Percentiles rank a stretch among this genome's conserved stretches.
phyloP scores from a whole-genome alignment of 2,113 vertebrate species.

The Theristicus caerulescens region DNA sequence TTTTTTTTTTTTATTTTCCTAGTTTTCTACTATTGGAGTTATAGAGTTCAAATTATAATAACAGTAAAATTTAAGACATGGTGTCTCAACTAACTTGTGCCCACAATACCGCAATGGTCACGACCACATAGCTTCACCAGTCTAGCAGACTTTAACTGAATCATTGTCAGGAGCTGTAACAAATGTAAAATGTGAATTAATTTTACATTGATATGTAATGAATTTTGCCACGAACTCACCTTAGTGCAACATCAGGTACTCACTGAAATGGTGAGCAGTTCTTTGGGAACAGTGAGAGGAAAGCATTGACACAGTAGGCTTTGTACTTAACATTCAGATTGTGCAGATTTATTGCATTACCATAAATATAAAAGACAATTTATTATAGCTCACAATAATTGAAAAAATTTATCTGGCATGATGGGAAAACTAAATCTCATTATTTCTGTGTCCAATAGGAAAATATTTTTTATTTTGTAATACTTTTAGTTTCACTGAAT shows the following conservation, averaged over 20 bases:
- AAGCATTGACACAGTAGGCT: neutral
- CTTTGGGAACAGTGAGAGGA: neutral
- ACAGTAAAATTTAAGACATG: neutral
- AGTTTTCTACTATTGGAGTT: neutral
- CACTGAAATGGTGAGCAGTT: neutral
- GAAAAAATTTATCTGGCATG: neutral
- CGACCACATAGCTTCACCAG: neutral
- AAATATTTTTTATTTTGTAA: neutral
- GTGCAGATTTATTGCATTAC: neutral
- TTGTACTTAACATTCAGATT: neutral
- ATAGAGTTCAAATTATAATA: neutral
- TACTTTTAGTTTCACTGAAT: neutral
- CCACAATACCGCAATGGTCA: neutral
- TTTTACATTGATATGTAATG: neutral
- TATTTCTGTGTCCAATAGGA: neutral
- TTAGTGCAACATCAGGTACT: neutral
- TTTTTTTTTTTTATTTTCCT: neutral
- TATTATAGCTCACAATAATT: neutral
- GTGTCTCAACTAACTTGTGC: neutral
- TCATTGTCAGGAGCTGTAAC: neutral
- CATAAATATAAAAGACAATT: neutral
- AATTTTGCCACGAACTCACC: neutral
- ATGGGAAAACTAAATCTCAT: neutral
- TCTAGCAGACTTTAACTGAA: neutral
- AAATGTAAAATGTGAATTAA: neutral